Evolutionary conservation across 2,888 invertebrate species (phyloP).

Genomic region (Parnassius smintheus): DNA sequence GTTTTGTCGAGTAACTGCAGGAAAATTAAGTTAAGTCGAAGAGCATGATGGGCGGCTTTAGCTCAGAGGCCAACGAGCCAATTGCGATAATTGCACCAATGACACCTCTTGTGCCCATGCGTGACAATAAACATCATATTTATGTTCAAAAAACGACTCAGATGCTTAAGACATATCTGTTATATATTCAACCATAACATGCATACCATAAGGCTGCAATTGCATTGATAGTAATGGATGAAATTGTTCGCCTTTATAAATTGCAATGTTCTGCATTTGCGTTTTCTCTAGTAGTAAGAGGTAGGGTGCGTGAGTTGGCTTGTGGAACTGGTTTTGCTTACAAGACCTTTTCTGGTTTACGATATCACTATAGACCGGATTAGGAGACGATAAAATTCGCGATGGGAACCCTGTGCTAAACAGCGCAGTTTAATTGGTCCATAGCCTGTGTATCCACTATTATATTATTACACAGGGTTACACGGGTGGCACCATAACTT

Average conservation of each 20-base stretch:
- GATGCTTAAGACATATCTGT: constrained; percentile 38
- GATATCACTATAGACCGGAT: constrained; percentile 74
- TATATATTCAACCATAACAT: constrained; percentile 44
- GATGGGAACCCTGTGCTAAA: constrained; percentile 71
- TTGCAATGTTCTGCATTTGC: constrained; percentile 48
- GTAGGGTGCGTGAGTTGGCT: constrained; percentile 65
- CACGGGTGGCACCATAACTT: constrained; percentile 53
- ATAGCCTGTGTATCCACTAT: constrained; percentile 53
- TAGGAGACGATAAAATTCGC: constrained; percentile 73
- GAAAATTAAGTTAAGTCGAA: constrained; percentile 42
- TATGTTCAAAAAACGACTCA: constrained; percentile 51
- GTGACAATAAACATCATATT: constrained; percentile 62
- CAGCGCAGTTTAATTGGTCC: constrained; percentile 65
- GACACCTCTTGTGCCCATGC: constrained; percentile 75
- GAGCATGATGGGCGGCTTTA: constrained; percentile 72
- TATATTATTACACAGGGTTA: too few species aligned
- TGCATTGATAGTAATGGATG: constrained; percentile 38
- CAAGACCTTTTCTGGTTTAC: constrained; percentile 75
- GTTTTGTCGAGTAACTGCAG: constrained; percentile 11
- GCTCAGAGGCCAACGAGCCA: constrained; percentile 73
- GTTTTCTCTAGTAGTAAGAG: constrained; percentile 61
- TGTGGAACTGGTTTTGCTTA: constrained; percentile 70
- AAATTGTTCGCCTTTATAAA: constrained; percentile 46
- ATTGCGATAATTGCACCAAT: constrained; percentile 77
- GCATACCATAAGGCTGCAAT: constrained; percentile 46